Base-by-base conservation (phyloP, 2,113 vertebrate species). In the Nestor notabilis region DNA sequence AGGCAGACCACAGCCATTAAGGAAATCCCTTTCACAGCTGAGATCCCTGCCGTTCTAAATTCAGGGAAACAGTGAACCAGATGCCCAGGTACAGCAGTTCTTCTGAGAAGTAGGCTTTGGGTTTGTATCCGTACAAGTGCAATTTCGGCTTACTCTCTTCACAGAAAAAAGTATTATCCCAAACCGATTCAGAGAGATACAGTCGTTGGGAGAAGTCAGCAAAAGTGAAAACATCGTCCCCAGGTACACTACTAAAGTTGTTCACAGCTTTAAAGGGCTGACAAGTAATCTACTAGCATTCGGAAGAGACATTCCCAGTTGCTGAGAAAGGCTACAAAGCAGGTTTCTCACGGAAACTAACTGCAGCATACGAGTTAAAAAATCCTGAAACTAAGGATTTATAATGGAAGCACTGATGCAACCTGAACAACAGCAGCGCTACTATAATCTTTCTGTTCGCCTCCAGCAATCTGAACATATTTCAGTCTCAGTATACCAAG, bases 331-430 rank as follows among this genome's bases (percentile, higher is more conserved):
- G 84, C 69, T 90, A n/a, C 84, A 90, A 92, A 88, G 83, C 80
- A 88, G 89, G 72, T 86, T 82, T 86, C 1, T 5, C 1, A 2
- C 0, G 0, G 47, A 92, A 65, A 65, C 52, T 35, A 72, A 83
- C 79, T 47, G 52, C 86, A 87, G 80, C 35, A 87, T 77, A 87
- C 83, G 94, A 96, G 89, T 78, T 93, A 28, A n/a, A 97, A 97
- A 63, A 49, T 49, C 65, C 83, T 93, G 58, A 95, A 97, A 98
- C 88, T 87, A 94, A 90, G 69, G 43, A 82, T 93, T 97, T 91
- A 70, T 89, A 93, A 94, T 37, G 29, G 74, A 93, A 95, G 83
- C 77, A 90, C 52, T 87, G 56, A 95, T 64, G 88, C 79, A 96
- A 94, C 49, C 61, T 94, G 81, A 84, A 77, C 44, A 83, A 61